These are phyloP conservation scores for Scaptomyza polygonia DNA, from an alignment of 2,888 invertebrate species.

Conservation along the genomic window DNA sequence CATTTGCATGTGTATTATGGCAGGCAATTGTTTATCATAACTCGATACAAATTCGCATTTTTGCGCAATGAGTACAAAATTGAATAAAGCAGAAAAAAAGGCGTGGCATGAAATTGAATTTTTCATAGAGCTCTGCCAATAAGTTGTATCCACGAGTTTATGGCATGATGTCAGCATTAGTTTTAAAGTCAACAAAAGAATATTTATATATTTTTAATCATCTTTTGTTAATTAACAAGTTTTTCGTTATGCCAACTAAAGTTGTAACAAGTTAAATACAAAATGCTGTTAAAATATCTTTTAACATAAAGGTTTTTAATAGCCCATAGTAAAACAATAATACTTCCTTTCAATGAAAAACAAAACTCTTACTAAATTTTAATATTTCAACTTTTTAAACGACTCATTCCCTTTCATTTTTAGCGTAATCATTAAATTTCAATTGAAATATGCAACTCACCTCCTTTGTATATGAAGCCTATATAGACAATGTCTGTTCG, in stretches of 20 bases:
- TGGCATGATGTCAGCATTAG: slow-evolving; percentile 43
- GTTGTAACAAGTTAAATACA: too few species aligned
- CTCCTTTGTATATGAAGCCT: slow-evolving; percentile 50
- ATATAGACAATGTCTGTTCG: slow-evolving; percentile 36
- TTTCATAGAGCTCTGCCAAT: slow-evolving; percentile 15
- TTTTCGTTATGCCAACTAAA: too few species aligned
- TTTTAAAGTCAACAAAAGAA: background rate
- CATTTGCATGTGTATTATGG: slow-evolving; percentile 32
- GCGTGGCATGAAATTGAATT: slow-evolving; percentile 45
- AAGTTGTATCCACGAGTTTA: slow-evolving; percentile 6
- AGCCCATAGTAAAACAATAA: too few species aligned
- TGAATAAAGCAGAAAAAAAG: slow-evolving; percentile 24
- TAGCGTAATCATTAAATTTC: background rate
- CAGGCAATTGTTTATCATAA: slow-evolving; percentile 36
- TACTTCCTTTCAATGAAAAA: background rate
- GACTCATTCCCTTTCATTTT: slow-evolving; percentile 1
- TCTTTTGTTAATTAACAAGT: background rate
- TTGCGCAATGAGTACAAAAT: slow-evolving; percentile 58
- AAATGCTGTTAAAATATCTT: too few species aligned
- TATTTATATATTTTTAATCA: slow-evolving; percentile 9
- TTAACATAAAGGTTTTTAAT: too few species aligned
- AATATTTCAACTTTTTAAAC: background rate
- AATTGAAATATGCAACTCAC: slow-evolving; percentile 58
- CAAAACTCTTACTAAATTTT: background rate
- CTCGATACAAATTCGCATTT: slow-evolving; percentile 52